Base-by-base conservation (phyloP, 2,888 invertebrate genomes). In the Ectemnius cavifrons region DNA sequence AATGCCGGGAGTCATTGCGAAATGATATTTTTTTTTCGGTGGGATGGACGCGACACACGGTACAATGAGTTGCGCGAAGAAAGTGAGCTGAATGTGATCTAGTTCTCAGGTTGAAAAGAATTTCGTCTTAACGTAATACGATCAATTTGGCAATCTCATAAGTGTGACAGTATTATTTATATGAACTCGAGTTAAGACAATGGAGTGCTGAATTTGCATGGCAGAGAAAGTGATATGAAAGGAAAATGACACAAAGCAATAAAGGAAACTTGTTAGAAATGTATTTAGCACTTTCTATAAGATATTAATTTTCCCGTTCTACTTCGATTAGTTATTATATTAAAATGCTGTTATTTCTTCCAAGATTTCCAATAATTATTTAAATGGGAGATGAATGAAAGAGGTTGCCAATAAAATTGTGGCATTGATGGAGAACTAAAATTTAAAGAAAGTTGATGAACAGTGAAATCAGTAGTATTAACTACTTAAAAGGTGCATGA, bases 1-100 rank as follows among this genome's bases (percentile, higher is more conserved):
- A 79, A 79, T 73, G 49, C 52, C 16, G 16, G 37, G 37, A 52
- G 16, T 62, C 61, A 45, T 83, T 80, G 71, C 64, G 78, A 83
- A 80, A 80, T 61, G 14, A 13, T 68, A 77, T 71, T 74, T 76
- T 71, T 68, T 67, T 70, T 61, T 45, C 20, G 20, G 20, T 20
- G 20, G 20, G 70, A 56, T 45, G 64, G 68, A 61, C 45, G 56
- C 57, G 37, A 47, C 45, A 28, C 46, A 52, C 60, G 56, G 20
- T 46, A 45, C 58, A 65, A 78, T 78, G 73, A 72, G 46, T 60
- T 23, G 28, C 61, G 59, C 64, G 52, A 52, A 57, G 45, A 14
- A 52, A 23, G 56, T 27, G 37, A 3, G 13, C 16, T 20, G 13
- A 18, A n/a, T 0, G 4, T 18, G 18, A 37, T n/a, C 59, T 49